These are phyloP conservation scores for Sebastes variabilis DNA, from an alignment of 2,797 vertebrate species.

Conservation along the genomic window DNA sequence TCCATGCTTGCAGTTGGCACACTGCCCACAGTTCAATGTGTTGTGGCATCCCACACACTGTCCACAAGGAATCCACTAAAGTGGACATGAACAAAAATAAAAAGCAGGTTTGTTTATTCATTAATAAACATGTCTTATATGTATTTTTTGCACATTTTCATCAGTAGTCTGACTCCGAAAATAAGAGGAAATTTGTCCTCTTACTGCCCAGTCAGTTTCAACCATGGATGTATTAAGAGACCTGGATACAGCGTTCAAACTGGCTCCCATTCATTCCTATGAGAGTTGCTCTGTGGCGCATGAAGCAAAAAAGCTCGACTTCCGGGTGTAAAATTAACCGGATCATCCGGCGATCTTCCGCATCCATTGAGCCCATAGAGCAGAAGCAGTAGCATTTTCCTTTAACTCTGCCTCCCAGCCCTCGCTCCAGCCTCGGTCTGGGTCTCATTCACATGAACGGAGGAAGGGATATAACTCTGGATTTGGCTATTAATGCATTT, in stretches of 20 bases:
- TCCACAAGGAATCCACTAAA: conserved; percentile 89
- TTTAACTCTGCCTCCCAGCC: too few relatives aligned
- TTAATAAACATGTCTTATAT: neutral
- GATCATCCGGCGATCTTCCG: too few relatives aligned
- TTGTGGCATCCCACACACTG: conserved; percentile 87
- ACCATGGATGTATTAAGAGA: neutral
- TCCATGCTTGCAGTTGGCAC: conserved; percentile 84
- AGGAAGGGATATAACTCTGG: too few relatives aligned
- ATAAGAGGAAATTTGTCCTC: neutral
- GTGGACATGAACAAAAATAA: neutral
- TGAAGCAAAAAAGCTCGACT: too few relatives aligned
- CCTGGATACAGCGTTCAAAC: neutral
- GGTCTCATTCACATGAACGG: too few relatives aligned
- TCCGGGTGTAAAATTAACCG: too few relatives aligned
- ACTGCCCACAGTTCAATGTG: conserved; percentile 86
- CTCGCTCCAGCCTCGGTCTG: too few relatives aligned
- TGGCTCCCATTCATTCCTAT: too few relatives aligned
- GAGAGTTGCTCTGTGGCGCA: too few relatives aligned
- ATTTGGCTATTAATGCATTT: too few relatives aligned
- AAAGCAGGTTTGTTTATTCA: neutral
- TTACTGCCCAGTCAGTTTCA: neutral
- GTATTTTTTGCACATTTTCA: neutral
- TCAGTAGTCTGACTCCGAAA: neutral
- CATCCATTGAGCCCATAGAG: too few relatives aligned
- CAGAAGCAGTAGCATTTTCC: too few relatives aligned